Evolutionary conservation across 2,113 vertebrate genomes (phyloP).

Genomic region (Melanocharis versteri): DNA sequence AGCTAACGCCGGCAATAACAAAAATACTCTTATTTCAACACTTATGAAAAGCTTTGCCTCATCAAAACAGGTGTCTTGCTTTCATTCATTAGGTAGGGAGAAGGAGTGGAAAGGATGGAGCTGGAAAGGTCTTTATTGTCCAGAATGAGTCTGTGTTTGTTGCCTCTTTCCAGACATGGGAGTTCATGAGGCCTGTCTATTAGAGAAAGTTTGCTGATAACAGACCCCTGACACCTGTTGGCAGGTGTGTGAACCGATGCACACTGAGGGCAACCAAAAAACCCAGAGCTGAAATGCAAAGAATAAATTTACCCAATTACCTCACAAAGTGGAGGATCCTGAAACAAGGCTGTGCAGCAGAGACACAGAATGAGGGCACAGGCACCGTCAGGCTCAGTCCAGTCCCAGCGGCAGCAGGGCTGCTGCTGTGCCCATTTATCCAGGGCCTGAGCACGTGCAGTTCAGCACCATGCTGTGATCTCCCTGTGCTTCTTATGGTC

Average conservation of each 20-base stretch:
- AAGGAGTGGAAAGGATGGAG: not conserved
- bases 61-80: not conserved
- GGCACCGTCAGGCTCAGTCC: not conserved
- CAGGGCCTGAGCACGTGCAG: accelerated
- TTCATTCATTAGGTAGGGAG: not conserved
- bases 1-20: not conserved
- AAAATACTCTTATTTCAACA: not conserved
- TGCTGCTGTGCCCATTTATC: not conserved
- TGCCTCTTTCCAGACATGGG: not conserved
- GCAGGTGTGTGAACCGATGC: not conserved
- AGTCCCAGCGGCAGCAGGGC: accelerated
- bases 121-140: not conserved
- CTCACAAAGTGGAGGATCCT: not conserved
- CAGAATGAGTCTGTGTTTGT: not conserved
- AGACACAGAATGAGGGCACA: not conserved
- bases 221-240: accelerated
- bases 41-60: not conserved
- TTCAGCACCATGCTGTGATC: not conserved
- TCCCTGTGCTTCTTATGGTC: not conserved
- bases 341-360: not conserved
- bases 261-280: not conserved
- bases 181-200: not conserved
- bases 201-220: not conserved
- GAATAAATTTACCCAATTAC: not conserved
- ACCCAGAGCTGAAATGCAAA: not conserved